Evolutionary conservation across 92 coral and sea anemone genomes (phyloP).

Genomic region (Nematostella vectensis): DNA sequence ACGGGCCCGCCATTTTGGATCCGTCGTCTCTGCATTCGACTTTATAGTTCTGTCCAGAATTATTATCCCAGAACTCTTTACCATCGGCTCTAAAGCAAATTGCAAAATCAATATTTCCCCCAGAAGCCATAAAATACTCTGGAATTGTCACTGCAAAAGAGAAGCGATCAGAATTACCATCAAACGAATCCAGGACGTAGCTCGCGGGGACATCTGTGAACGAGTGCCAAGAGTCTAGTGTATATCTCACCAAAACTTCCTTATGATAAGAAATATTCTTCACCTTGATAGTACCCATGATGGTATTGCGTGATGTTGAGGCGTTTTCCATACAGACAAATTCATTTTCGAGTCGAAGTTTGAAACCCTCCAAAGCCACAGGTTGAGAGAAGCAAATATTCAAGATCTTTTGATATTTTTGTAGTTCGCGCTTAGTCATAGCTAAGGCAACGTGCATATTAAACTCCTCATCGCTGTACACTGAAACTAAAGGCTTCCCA

Average conservation of each 20-base stretch:
- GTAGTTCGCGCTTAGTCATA: constrained; percentile 47
- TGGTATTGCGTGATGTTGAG: constrained; percentile 74
- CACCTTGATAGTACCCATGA: constrained; percentile 95
- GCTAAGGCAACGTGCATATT: constrained; percentile 84
- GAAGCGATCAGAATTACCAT: constrained; percentile 86
- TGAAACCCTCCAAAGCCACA: constrained; percentile 60
- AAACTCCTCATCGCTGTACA: constrained; percentile 77
- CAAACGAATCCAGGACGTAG: constrained; percentile 87
- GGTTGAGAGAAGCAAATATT: constrained; percentile 80
- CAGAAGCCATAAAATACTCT: constrained; percentile 65
- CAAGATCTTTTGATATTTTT: constrained; percentile 63
- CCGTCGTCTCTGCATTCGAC: constrained; percentile 62
- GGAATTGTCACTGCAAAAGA: constrained; percentile 91
- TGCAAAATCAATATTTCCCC: constrained; percentile 79
- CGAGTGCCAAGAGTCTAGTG: constrained; percentile 69
- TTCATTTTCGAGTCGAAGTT: constrained; percentile 52
- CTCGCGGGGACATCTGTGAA: constrained; percentile 46
- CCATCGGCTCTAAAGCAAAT: constrained; percentile 73
- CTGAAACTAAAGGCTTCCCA: constrained; percentile 88
- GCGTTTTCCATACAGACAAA: constrained; percentile 84
- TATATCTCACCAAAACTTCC: constrained; percentile 50
- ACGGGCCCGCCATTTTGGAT: constrained; percentile 1
- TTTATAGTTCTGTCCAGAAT: constrained; percentile 62
- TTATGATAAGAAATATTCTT: constrained; percentile 84
- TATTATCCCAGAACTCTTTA: constrained; percentile 93